phyloP scores from a whole-genome alignment of 2,797 vertebrate species.

The Eupleurogrammus muticus region DNA sequence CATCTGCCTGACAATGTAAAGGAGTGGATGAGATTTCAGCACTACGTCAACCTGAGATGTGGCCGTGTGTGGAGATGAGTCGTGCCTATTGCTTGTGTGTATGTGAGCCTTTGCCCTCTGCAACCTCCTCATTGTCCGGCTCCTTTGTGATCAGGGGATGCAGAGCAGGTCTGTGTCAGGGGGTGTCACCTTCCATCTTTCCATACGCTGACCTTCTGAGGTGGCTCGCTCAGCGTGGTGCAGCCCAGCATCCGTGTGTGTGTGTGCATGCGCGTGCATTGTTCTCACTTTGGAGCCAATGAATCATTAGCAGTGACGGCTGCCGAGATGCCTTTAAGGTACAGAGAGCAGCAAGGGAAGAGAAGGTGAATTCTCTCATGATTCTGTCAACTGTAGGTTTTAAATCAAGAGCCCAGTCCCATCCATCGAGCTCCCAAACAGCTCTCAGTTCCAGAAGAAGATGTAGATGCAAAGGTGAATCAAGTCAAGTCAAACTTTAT shows the following conservation, averaged over 20 bases:
- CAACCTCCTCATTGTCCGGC: slow-evolving; percentile 24
- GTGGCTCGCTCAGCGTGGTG: slow-evolving; percentile 33
- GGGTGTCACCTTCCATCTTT: slow-evolving; percentile 75
- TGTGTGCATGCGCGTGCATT: slow-evolving; percentile 19
- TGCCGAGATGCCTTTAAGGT: slow-evolving; percentile 54
- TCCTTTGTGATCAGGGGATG: slow-evolving; percentile 29
- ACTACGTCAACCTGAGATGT: slow-evolving; percentile 34
- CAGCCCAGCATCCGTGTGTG: neutral
- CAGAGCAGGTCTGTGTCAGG: slow-evolving; percentile 29
- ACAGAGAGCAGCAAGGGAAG: slow-evolving; percentile 25
- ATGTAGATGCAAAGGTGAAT: neutral
- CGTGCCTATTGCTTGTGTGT: slow-evolving; percentile 8
- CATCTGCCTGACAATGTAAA: slow-evolving; percentile 44
- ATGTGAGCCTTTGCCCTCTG: neutral
- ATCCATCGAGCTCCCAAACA: neutral
- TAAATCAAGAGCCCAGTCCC: slow-evolving; percentile 50
- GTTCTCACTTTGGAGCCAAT: slow-evolving; percentile 41
- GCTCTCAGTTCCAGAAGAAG: neutral
- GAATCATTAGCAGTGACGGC: slow-evolving; percentile 55
- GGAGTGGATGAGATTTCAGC: slow-evolving; percentile 53
- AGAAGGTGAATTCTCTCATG: slow-evolving; percentile 61
- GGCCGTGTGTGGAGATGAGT: slow-evolving; percentile 24
- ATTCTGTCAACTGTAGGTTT: slow-evolving; percentile 55
- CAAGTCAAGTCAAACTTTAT: too few relatives aligned
- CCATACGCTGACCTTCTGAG: slow-evolving; percentile 69